Conservation (phyloP, 2,888 invertebrate genomes). For the Sphaeridia pumilis region DNA sequence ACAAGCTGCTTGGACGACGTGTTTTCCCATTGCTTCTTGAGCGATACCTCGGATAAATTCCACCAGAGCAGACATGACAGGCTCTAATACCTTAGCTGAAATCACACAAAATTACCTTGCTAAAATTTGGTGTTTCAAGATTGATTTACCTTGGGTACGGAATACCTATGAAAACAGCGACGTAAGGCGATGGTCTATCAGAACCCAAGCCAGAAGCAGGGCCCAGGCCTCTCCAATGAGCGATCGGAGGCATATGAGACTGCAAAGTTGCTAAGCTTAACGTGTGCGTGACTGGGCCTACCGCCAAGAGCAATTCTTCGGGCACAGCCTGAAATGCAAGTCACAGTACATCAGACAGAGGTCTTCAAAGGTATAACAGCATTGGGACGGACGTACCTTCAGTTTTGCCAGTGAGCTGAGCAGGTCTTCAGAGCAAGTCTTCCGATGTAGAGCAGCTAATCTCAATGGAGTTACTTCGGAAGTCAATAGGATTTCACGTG, state of each 20-base stretch:
- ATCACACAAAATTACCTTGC: too few relatives aligned
- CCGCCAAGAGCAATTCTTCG: conserved; percentile 56
- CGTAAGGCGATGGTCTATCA: conserved; percentile 49
- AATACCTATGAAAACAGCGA: conserved; percentile 61
- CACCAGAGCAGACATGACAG: conserved; percentile 59
- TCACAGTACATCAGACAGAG: too few relatives aligned
- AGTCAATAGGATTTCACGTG: conserved; percentile 29
- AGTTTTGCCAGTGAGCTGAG: conserved; percentile 23
- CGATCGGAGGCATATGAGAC: conserved; percentile 62
- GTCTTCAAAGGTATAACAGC: too few relatives aligned
- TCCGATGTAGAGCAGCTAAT: conserved; percentile 32
- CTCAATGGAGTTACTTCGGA: conserved; percentile 30
- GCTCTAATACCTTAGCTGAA: too few relatives aligned
- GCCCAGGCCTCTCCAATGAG: conserved; percentile 51
- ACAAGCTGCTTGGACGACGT: conserved; percentile 68
- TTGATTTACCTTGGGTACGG: not conserved
- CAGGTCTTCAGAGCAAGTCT: conserved; percentile 34
- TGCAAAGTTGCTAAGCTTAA: conserved; percentile 67
- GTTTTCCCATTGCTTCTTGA: conserved; percentile 57
- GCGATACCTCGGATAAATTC: conserved; percentile 42
- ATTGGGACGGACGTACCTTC: not conserved
- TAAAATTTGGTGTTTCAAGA: too few relatives aligned
- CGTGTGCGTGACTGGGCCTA: conserved; percentile 63
- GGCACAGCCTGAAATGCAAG: conserved; percentile 60
- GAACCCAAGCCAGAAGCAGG: conserved; percentile 42